Percentiles rank a stretch among this genome's conserved stretches.
These are phyloP conservation scores for Illadopsis cleaveri DNA, from an alignment of 2,113 vertebrate species.

Conservation along the genomic window DNA sequence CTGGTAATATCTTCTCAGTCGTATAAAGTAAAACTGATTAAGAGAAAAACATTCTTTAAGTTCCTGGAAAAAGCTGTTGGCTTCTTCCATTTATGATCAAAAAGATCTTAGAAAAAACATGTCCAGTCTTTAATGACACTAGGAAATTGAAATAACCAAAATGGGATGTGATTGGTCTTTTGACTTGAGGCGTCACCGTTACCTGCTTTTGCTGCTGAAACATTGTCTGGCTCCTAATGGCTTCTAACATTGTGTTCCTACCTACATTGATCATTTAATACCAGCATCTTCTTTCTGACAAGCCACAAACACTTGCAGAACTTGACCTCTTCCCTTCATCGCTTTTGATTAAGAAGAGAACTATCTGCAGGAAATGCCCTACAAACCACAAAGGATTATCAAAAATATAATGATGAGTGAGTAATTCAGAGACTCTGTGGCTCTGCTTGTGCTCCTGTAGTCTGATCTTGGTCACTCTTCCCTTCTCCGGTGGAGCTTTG, in stretches of 20 bases:
- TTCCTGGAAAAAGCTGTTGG: conserved; percentile 21
- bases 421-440: conserved; percentile 18
- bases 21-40: conserved; percentile 31
- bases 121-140: background rate
- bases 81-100: conserved; percentile 50
- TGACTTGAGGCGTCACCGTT: conserved; percentile 23
- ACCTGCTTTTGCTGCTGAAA: conserved; percentile 37
- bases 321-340: conserved; percentile 58
- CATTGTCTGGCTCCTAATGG: conserved; percentile 23
- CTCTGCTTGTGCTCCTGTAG: background rate
- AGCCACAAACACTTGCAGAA: conserved; percentile 65
- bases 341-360: conserved; percentile 59
- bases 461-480: conserved; percentile 62
- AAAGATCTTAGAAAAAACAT: conserved; percentile 7
- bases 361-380: conserved; percentile 58
- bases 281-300: conserved; percentile 56
- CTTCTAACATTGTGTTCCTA: conserved; percentile 45
- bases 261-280: conserved; percentile 54
- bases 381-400: conserved; percentile 60
- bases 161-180: conserved; percentile 43
- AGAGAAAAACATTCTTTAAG: conserved; percentile 25
- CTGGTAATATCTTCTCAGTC: conserved; percentile 5
- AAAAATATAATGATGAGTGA: conserved; percentile 59
- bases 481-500: conserved; percentile 69
- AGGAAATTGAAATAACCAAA: conserved; percentile 61